phyloP scores from a whole-genome alignment of 2,888 invertebrate genomes.

The Aplocera efformata region DNA sequence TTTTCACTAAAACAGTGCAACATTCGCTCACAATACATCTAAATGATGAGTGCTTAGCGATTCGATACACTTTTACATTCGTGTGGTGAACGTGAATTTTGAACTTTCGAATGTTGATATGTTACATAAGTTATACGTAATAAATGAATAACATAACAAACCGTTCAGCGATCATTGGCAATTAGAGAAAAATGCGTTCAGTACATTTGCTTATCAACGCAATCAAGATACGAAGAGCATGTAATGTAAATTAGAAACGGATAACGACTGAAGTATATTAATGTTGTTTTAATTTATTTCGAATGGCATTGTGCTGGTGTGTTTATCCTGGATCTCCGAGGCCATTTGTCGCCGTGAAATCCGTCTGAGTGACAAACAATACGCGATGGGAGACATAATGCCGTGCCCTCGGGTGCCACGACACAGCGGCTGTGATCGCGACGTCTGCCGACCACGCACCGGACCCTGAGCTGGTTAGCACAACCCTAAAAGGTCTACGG shows the following conservation, averaged over 20 bases:
- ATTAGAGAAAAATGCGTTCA: constrained; percentile 27
- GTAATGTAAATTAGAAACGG: constrained; percentile 28
- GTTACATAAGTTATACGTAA: constrained; percentile 25
- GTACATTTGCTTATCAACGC: constrained; percentile 27
- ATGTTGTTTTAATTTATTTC: constrained; percentile 61
- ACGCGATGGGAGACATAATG: constrained; percentile 62
- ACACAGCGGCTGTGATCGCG: constrained; percentile 51
- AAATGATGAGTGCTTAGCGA: constrained; percentile 48
- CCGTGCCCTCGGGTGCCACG: constrained; percentile 50
- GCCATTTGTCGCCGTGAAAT: constrained; percentile 74
- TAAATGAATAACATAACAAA: constrained; percentile 19
- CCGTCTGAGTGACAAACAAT: constrained; percentile 76
- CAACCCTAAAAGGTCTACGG: constrained; percentile 62
- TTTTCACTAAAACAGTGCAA: constrained; percentile 36
- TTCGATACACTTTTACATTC: constrained; percentile 67
- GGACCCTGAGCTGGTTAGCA: constrained; percentile 46
- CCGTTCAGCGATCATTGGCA: constrained; percentile 23
- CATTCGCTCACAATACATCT: constrained; percentile 30
- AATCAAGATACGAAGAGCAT: constrained; percentile 24
- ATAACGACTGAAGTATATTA: constrained; percentile 35
- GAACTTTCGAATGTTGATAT: constrained; percentile 37
- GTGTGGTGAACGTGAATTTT: constrained; percentile 43
- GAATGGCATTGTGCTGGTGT: constrained; percentile 49
- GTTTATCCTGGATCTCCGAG: constrained; percentile 56
- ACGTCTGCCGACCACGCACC: constrained; percentile 48